Evolutionary conservation across 2,113 vertebrate genomes (phyloP).

Genomic region (Ciconia stormi): DNA sequence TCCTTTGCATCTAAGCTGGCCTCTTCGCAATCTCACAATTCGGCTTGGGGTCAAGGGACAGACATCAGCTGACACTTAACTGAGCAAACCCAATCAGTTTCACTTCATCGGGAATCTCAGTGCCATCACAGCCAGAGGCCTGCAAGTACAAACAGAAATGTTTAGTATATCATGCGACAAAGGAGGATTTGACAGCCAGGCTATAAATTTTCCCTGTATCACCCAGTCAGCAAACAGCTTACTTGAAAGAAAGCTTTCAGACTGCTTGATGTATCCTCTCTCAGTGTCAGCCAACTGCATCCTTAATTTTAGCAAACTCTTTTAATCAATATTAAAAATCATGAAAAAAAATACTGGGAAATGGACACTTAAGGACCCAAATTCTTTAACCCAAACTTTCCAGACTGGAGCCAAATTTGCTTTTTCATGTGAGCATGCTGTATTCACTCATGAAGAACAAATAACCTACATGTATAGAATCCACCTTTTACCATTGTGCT

Average conservation of each 20-base stretch:
- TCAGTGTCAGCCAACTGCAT: not conserved
- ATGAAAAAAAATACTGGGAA: not conserved
- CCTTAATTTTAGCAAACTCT: not conserved
- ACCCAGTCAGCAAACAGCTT: not conserved
- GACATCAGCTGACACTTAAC: constrained; percentile 93
- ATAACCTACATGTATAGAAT: not conserved
- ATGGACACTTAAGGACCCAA: not conserved
- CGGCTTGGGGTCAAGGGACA: constrained; percentile 64
- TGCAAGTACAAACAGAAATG: constrained; percentile 69
- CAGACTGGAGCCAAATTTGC: not conserved
- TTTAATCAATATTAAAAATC: not conserved
- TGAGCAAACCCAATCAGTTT: constrained; percentile 99
- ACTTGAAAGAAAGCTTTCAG: not conserved
- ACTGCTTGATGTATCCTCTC: not conserved
- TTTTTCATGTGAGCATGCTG: not conserved
- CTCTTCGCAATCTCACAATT: constrained; percentile 78
- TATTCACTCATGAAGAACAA: not conserved
- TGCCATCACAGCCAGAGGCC: constrained; percentile 91
- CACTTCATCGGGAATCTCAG: constrained; percentile 94
- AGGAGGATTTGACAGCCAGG: not conserved
- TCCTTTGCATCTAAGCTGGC: constrained; percentile 74
- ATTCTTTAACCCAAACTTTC: not conserved
- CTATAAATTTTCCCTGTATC: not conserved
- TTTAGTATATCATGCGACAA: not conserved
- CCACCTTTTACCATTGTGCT: not conserved